These are phyloP conservation scores for Turdus rufiventris DNA, from an alignment of 2,113 vertebrate species.

Conservation along the genomic window DNA sequence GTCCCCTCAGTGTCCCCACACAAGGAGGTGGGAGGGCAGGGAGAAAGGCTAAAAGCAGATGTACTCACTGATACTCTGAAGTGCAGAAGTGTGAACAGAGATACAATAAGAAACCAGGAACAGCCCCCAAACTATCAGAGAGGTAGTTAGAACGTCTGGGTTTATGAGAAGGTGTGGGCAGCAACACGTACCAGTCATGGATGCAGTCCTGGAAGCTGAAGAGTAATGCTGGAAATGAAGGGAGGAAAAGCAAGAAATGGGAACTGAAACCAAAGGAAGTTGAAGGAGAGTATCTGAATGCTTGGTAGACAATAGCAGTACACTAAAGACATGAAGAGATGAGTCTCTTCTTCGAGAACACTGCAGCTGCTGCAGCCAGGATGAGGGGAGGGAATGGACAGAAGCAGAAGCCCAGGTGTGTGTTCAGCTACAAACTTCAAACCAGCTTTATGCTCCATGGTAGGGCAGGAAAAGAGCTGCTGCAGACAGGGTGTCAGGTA, in stretches of 20 bases:
- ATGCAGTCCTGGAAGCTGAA: not conserved
- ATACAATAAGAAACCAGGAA: not conserved
- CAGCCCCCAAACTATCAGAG: not conserved
- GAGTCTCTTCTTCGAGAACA: not conserved
- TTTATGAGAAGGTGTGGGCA: not conserved
- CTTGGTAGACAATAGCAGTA: not conserved
- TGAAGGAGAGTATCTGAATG: not conserved
- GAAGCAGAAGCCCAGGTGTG: not conserved
- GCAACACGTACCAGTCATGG: not conserved
- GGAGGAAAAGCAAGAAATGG: not conserved
- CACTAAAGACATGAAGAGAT: not conserved
- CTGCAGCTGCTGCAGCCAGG: not conserved
- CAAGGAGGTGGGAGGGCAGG: not conserved
- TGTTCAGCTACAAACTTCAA: not conserved
- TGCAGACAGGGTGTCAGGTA: not conserved
- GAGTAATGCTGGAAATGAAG: not conserved
- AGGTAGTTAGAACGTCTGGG: not conserved
- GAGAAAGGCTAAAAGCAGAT: not conserved
- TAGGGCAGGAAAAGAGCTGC: not conserved
- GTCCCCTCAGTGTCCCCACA: not conserved
- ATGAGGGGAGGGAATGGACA: not conserved
- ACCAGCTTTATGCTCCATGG: fast-evolving
- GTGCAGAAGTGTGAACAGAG: not conserved
- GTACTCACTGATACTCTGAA: fast-evolving
- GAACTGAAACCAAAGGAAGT: not conserved